Base-by-base conservation (phyloP, 2,113 vertebrate species). In the Prietella phreatophila region DNA sequence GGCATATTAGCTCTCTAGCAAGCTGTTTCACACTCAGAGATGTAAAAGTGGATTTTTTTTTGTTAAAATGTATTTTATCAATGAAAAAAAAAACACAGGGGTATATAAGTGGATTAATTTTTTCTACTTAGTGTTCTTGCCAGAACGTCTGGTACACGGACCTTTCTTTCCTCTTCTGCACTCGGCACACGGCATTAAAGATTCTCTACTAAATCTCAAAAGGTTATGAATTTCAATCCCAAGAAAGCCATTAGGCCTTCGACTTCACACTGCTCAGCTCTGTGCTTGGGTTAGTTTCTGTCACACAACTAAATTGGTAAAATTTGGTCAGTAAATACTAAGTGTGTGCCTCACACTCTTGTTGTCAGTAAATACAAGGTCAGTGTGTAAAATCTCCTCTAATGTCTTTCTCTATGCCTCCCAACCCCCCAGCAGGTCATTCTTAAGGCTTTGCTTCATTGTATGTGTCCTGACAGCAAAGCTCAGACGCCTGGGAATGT, bases 381-480 rank as follows among this genome's bases (percentile, higher is more conserved):
- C 20, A 63, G 17, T 78, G 55, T 86, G 76, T 87, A 42, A 65
- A 61, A 78, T n/a, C 58, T 76, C 15, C 50, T 69, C n/a, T 53
- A 27, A 42, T 56, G 47, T 79, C 56, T 63, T 15, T 39, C 39
- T 65, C n/a, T 36, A 9, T 9, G 25, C 53, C 11, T 27, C 73
- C 58, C 73, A 67, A 78, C 88, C 90, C 86, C 86, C 86, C 84
- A 53, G 5, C 84, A 39, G 25, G 4, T 5, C 55, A 88, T 78
- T 86, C 88, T 78, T 83, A 85, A 60, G 82, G 63, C 39, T 83
- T 9, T 63, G 36, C 11, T n/a, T 6, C 76, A 91, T 81, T 86
- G 67, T 88, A 92, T 94, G 83, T 87, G 89, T 91, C 93, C 85
- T 86, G 92, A 91, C 93, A 91, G 92, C 93, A 91, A 89, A 75